phyloP scores from a whole-genome alignment of 2,888 invertebrate genomes.

The Melinaea marsaeus region DNA sequence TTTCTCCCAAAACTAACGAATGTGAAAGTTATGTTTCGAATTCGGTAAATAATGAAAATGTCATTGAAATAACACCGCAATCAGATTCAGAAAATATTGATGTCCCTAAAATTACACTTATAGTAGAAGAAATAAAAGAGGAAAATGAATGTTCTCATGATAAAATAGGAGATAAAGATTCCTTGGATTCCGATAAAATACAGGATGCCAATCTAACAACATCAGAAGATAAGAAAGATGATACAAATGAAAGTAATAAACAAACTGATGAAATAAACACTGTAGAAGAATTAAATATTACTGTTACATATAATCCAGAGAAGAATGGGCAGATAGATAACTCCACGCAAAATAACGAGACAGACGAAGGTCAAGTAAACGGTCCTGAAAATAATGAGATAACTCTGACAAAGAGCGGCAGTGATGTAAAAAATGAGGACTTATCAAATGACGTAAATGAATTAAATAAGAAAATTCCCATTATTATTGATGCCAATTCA shows the following conservation, averaged over 20 bases:
- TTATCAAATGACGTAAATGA: too few species aligned
- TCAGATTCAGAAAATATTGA: constrained; percentile 3
- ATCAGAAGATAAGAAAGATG: constrained; percentile 9
- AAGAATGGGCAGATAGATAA: neutral
- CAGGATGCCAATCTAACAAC: neutral
- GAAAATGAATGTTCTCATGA: neutral
- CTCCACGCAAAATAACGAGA: neutral
- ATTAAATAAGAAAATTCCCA: neutral
- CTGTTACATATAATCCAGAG: neutral
- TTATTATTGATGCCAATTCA: neutral
- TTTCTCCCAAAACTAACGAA: neutral
- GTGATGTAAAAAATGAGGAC: too few species aligned
- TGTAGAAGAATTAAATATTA: neutral
- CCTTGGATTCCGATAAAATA: constrained; percentile 2
- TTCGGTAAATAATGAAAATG: constrained; percentile 4
- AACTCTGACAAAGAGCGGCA: neutral
- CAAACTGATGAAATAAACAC: constrained; percentile 5
- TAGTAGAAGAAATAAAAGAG: neutral
- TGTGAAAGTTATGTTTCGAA: constrained; percentile 1
- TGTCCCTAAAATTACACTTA: neutral
- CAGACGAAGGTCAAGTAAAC: neutral
- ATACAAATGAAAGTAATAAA: constrained; percentile 17
- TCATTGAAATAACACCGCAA: neutral
- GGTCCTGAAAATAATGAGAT: neutral
- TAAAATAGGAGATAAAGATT: constrained; percentile 5